Percentiles rank a stretch among this genome's conserved stretches.
Conservation (phyloP, 2,113 vertebrate species). For the Beaufortia kweichowensis region DNA sequence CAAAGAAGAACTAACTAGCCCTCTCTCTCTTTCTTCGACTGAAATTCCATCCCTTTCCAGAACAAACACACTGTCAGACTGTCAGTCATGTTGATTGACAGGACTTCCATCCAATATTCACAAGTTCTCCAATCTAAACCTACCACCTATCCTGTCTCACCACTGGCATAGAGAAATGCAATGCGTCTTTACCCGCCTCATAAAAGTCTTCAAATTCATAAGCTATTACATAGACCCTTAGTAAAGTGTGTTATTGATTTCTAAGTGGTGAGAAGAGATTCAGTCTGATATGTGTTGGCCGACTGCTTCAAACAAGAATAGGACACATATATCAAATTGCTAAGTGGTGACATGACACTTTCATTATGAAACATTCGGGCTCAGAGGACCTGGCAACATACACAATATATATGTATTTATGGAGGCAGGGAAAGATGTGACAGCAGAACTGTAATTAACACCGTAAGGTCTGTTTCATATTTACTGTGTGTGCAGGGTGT, state of each 20-base stretch:
- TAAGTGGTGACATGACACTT: conserved; percentile 11
- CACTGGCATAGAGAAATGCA: conserved; percentile 49
- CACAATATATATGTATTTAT: neutral
- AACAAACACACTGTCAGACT: conserved; percentile 71
- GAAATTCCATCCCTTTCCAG: conserved; percentile 75
- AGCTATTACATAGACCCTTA: conserved; percentile 16
- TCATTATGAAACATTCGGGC: conserved; percentile 4
- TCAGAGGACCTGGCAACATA: neutral
- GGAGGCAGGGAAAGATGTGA: neutral
- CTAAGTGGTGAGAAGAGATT: neutral
- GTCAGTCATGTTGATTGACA: conserved; percentile 74
- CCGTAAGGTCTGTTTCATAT: neutral
- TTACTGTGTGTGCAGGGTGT: too few species aligned
- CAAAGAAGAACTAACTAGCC: conserved; percentile 40
- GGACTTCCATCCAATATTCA: conserved; percentile 80
- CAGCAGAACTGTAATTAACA: conserved; percentile 3
- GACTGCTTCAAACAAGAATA: neutral
- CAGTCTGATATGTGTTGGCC: neutral
- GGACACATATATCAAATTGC: neutral
- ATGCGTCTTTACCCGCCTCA: conserved; percentile 36
- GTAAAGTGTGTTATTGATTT: conserved; percentile 9
- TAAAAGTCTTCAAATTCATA: conserved; percentile 1
- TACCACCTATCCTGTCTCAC: conserved; percentile 63
- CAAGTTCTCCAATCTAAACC: conserved; percentile 72
- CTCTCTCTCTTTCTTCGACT: conserved; percentile 65